Evolutionary conservation across 2,888 invertebrate species (phyloP).

Genomic region (Rhagonycha lutea): DNA sequence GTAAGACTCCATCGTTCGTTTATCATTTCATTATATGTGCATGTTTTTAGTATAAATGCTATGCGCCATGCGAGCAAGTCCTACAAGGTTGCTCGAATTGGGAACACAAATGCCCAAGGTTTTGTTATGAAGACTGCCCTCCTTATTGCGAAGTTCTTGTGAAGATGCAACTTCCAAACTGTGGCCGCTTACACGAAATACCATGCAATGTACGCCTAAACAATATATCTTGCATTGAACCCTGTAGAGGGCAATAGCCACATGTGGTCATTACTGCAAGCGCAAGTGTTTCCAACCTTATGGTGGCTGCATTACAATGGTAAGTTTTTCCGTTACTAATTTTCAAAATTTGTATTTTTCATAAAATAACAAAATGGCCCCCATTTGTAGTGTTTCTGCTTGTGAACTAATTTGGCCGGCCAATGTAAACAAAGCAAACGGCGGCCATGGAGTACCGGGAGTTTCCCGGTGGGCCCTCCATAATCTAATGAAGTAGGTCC

Average conservation of each 20-base stretch:
- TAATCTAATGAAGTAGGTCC: too few species aligned
- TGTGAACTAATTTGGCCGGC: too few species aligned
- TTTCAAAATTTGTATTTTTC: too few species aligned
- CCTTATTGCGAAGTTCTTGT: not conserved
- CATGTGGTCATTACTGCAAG: not conserved
- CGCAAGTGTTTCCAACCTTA: constrained; percentile 57
- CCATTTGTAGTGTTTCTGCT: too few species aligned
- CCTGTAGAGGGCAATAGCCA: not conserved
- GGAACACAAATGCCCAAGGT: not conserved
- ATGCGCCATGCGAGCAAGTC: not conserved
- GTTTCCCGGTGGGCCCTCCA: too few species aligned
- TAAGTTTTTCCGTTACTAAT: constrained; percentile 39
- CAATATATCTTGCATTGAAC: not conserved
- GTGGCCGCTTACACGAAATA: not conserved
- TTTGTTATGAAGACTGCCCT: not conserved
- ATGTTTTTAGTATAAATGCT: not conserved
- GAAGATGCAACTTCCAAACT: not conserved
- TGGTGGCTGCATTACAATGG: constrained; percentile 56
- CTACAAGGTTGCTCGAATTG: constrained; percentile 45
- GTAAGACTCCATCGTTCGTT: not conserved
- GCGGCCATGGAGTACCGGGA: too few species aligned
- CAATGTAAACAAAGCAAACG: too few species aligned
- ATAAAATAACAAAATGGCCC: too few species aligned
- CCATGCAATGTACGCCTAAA: not conserved
- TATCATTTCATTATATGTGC: too few species aligned